Base-by-base conservation (phyloP, 2,888 invertebrate genomes). In the Ochropleura plecta region DNA sequence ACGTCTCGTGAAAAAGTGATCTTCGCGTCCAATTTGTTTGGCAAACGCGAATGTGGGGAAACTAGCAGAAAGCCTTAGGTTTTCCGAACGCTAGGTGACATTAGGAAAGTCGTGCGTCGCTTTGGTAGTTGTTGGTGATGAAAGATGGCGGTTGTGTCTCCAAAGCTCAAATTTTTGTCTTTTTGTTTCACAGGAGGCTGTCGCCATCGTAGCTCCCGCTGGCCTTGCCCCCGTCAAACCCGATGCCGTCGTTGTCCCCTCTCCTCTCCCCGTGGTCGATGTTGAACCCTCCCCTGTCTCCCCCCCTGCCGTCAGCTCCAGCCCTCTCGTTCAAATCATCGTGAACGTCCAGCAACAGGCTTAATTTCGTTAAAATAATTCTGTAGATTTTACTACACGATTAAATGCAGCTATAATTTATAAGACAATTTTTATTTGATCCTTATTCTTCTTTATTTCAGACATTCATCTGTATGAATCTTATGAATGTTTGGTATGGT, bases 291-390 rank as follows among this genome's bases (percentile, higher is more conserved):
- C 84, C 18, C 18, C 57, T 44, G 68, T 46, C 2, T 51, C 30
- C 63, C 84, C 89, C 51, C 60, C 74, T 12, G 85, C 30, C 9
- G 51, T 72, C 66, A n/a, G 79, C 62, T n/a, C 78, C 76, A 87
- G 78, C 88, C 86, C 88, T 40, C 85, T 89, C 5, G 89, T 91
- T 77, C 89, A 91, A 85, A 89, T 92, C 86, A 88, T 91, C 86
- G 57, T 91, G 66, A 91, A 91, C 85, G 79, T 91, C 59, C 85
- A 90, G 72, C 49, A 79, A 49, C 46, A 83, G 49, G 64, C 57
- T 51, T 80, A 76, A 76, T 64, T 76, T 48, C 59, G 48, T 53
- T 76, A 46, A 79, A 76, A 40, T 59, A 59, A 65, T 65, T 49
- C 53, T 53, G 0, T 59, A 14, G 63, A 44, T 68, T 63, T 64